Conservation (phyloP, 2,888 invertebrate genomes). For the Agrotis exclamationis region DNA sequence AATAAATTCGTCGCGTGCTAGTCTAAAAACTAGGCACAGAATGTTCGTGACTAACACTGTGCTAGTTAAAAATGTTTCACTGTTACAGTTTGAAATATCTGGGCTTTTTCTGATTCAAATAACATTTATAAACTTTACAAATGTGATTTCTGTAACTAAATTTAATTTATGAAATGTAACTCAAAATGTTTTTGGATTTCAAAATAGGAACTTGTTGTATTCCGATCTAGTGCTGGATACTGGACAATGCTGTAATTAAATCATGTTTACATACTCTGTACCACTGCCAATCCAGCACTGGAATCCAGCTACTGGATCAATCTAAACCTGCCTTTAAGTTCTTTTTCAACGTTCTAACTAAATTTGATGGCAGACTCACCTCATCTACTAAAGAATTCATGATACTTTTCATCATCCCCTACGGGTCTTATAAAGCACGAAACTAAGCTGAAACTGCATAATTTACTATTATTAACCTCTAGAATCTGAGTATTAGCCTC, state of each 20-base stretch:
- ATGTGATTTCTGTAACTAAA: background rate
- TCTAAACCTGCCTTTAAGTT: too few species aligned
- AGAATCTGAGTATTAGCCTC: slow-evolving; percentile 18
- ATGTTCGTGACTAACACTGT: slow-evolving; percentile 49
- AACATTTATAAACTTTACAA: background rate
- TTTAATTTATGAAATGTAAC: background rate
- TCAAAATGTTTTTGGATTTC: background rate
- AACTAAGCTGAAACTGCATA: slow-evolving; percentile 10
- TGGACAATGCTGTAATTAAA: too few species aligned
- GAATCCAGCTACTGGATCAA: too few species aligned
- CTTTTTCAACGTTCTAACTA: background rate
- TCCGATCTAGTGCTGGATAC: too few species aligned
- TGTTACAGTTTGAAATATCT: slow-evolving; percentile 31
- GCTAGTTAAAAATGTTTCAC: slow-evolving; percentile 27
- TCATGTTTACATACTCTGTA: too few species aligned
- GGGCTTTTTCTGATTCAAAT: background rate
- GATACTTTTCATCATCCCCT: background rate
- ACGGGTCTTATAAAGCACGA: background rate
- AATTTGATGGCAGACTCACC: background rate
- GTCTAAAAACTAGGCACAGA: slow-evolving; percentile 29
- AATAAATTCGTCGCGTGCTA: slow-evolving; percentile 56
- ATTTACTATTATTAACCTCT: slow-evolving; percentile 17
- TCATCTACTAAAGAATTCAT: slow-evolving; percentile 8
- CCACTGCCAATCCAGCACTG: too few species aligned
- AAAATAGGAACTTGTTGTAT: too few species aligned